Percentiles rank a stretch among this genome's conserved stretches.
phyloP scores from a whole-genome alignment of 2,888 invertebrate genomes.

The Dugesia japonica region DNA sequence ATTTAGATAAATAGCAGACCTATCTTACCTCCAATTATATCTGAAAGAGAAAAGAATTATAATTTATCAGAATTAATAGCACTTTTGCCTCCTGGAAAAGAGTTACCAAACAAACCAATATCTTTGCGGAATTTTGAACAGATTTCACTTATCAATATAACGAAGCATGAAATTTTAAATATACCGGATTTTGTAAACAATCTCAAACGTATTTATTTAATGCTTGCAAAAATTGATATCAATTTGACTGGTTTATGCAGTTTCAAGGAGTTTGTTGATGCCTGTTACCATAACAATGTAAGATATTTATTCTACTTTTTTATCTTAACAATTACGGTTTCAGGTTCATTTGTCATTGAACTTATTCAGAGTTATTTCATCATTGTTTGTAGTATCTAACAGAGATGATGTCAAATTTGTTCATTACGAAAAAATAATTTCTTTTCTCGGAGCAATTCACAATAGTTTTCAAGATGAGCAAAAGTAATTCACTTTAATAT shows the following conservation, averaged over 20 bases:
- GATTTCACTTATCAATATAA: background rate
- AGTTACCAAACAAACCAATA: background rate
- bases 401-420: background rate
- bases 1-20: background rate
- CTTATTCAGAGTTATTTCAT: background rate
- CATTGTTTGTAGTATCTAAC: background rate
- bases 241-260: background rate
- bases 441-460: background rate
- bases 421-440: background rate
- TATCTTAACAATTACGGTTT: background rate
- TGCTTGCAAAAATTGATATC: background rate
- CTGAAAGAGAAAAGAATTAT: background rate
- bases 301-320: background rate
- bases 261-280: constrained; percentile 15
- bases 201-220: background rate
- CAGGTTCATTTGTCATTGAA: background rate
- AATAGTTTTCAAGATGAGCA: background rate
- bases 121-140: background rate
- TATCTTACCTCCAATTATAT: background rate
- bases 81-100: background rate
- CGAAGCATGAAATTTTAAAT: background rate
- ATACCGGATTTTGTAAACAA: background rate
- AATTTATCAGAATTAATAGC: background rate
- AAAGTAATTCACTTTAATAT: too few species aligned
- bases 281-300: background rate